Conservation (phyloP, 1,140 invertebrate genomes). For the Ectropis grisescens region DNA sequence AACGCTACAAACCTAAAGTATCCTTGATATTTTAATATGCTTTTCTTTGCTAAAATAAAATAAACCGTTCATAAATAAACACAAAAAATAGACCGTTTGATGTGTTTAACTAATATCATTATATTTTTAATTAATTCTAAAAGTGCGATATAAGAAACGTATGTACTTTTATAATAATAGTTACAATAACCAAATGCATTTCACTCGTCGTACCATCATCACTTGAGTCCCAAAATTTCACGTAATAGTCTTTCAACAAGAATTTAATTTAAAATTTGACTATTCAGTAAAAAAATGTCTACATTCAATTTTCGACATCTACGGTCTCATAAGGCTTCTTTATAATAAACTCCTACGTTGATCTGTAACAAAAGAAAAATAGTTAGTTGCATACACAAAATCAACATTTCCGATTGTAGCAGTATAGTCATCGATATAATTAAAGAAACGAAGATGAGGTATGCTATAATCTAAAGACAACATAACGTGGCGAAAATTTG, state of each 20-base stretch:
- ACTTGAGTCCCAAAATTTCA: conserved; percentile 56
- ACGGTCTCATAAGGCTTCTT: conserved; percentile 67
- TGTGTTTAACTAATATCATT: background rate
- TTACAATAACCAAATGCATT: background rate
- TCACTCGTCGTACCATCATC: conserved; percentile 6
- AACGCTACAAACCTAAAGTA: no score
- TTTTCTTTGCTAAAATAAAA: no score
- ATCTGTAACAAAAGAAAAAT: conserved; percentile 42
- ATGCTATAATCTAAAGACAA: no score
- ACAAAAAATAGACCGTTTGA: no score
- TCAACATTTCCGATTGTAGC: no score
- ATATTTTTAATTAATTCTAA: background rate
- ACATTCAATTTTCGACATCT: conserved; percentile 36
- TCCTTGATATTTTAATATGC: no score
- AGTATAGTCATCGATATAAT: no score
- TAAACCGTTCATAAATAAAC: no score
- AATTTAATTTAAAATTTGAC: conserved; percentile 33
- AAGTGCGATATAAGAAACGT: background rate
- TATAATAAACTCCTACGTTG: conserved; percentile 66
- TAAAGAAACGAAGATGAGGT: no score
- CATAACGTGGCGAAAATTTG: no score
- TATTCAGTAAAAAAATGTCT: conserved; percentile 53
- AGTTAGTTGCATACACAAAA: no score
- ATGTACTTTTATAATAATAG: background rate
- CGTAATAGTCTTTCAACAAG: conserved; percentile 41